A percentile compares a stretch with the other conserved stretches of the same genome.
phyloP scores from a whole-genome alignment of 2,113 vertebrate genomes.

The Semnornis frantzii region DNA sequence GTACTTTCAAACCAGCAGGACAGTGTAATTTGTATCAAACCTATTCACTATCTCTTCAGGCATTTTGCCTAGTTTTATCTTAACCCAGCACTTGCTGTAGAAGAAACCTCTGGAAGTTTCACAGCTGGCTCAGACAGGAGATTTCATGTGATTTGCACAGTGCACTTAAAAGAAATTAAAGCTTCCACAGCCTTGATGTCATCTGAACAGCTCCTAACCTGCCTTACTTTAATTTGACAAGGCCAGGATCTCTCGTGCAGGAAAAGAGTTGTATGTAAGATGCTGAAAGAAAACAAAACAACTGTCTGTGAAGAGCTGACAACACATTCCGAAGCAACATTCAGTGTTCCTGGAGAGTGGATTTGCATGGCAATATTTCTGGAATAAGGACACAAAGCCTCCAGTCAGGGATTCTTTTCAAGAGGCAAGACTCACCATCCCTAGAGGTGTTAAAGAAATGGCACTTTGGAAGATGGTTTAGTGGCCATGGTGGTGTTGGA shows the following conservation, averaged over 20 bases:
- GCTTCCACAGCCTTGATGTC: slow-evolving; percentile 5
- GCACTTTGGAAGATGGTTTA: too few species aligned
- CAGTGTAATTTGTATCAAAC: slow-evolving; percentile 86
- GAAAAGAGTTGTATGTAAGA: neutral
- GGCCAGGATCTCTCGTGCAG: neutral
- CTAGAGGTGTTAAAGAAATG: too few species aligned
- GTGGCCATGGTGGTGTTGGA: too few species aligned
- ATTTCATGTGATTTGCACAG: slow-evolving; percentile 30
- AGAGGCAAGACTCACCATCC: neutral
- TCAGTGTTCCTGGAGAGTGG: neutral
- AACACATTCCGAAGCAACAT: neutral
- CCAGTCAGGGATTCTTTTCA: neutral
- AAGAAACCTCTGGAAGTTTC: slow-evolving; percentile 64
- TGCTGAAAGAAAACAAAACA: neutral
- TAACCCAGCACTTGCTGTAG: slow-evolving; percentile 48
- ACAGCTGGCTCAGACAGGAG: slow-evolving; percentile 59
- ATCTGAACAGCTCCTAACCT: neutral
- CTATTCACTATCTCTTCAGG: slow-evolving; percentile 83
- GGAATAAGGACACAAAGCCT: neutral
- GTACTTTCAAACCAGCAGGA: slow-evolving; percentile 83
- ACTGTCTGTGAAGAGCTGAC: neutral
- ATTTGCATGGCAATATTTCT: neutral
- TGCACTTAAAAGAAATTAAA: slow-evolving; percentile 44
- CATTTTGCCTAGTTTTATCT: slow-evolving; percentile 74
- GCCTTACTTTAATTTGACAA: slow-evolving; percentile 39